A percentile compares a stretch with the other conserved stretches of the same genome.
phyloP scores from a whole-genome alignment of 1,140 invertebrate genomes.

The Zaprionus africanus region DNA sequence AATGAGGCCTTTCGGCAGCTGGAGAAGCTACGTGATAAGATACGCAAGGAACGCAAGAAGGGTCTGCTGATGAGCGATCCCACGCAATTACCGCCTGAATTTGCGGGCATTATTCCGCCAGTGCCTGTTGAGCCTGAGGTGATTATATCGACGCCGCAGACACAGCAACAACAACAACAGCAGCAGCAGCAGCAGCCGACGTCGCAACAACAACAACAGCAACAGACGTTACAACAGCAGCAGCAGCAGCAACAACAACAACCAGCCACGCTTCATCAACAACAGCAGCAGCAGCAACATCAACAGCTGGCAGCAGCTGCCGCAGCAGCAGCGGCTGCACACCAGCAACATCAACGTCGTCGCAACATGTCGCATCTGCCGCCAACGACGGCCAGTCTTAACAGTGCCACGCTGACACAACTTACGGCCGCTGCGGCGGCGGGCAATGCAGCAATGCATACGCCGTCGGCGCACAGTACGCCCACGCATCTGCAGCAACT shows the following conservation, averaged over 20 bases:
- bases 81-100: constrained; percentile 67
- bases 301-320: constrained; percentile 51
- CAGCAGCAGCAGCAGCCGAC: constrained; percentile 26
- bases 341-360: constrained; percentile 60
- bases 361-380: constrained; percentile 45
- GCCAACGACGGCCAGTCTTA: constrained; percentile 42
- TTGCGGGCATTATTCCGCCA: constrained; percentile 72
- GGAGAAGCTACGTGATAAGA: constrained; percentile 80
- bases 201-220: constrained; percentile 35
- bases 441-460: constrained; percentile 45
- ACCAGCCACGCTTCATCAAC: constrained; percentile 40
- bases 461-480: constrained; percentile 45
- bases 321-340: constrained; percentile 40
- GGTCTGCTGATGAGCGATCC: constrained; percentile 72
- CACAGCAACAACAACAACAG: constrained; percentile 54
- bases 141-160: constrained; percentile 58
- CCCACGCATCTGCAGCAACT: constrained; percentile 73
- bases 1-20: constrained; percentile 80
- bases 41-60: constrained; percentile 81
- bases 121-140: constrained; percentile 80
- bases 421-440: constrained; percentile 37
- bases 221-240: constrained; percentile 35
- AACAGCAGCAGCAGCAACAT: constrained; percentile 56
- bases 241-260: constrained; percentile 43
- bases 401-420: constrained; percentile 54